A percentile compares a stretch with the other conserved stretches of the same genome.
These are phyloP conservation scores for Scaptomyza montana DNA, from an alignment of 1,140 invertebrate genomes.

Conservation along the genomic window DNA sequence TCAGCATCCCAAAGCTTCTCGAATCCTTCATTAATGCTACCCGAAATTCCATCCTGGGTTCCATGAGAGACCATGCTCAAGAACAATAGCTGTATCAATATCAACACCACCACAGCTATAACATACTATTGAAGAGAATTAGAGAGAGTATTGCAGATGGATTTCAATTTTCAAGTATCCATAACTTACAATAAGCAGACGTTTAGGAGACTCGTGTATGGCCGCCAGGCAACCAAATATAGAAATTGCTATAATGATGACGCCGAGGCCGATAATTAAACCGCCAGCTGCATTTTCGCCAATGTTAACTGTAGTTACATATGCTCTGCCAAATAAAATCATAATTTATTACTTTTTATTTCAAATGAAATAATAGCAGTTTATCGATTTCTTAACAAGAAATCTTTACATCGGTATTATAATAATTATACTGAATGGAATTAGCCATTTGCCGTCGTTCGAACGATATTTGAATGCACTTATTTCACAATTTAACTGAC, in stretches of 20 bases:
- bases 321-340: conserved; percentile 3
- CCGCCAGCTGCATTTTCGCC: conserved; percentile 76
- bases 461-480: no score
- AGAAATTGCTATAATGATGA: conserved; percentile 68
- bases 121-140: conserved; percentile 39
- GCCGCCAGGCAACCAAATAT: conserved; percentile 75
- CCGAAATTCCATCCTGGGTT: conserved; percentile 73
- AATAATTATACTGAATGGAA: no score
- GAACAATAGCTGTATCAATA: conserved; percentile 68
- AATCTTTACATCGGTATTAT: no score
- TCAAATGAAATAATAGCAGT: no score
- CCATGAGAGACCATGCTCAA: conserved; percentile 74
- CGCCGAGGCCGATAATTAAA: conserved; percentile 70
- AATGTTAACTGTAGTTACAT: conserved; percentile 73
- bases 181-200: conserved; percentile 66
- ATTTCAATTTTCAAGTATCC: neutral
- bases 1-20: conserved; percentile 70
- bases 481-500: no score
- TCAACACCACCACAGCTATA: conserved; percentile 54
- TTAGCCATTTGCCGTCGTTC: no score
- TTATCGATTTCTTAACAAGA: no score
- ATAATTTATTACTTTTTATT: neutral
- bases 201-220: conserved; percentile 60
- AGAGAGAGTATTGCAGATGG: neutral
- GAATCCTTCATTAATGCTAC: conserved; percentile 74